Percentiles rank a stretch among this genome's conserved stretches.
Evolutionary conservation across 2,113 vertebrate genomes (phyloP).

Genomic region (Himantopus leucocephalus): DNA sequence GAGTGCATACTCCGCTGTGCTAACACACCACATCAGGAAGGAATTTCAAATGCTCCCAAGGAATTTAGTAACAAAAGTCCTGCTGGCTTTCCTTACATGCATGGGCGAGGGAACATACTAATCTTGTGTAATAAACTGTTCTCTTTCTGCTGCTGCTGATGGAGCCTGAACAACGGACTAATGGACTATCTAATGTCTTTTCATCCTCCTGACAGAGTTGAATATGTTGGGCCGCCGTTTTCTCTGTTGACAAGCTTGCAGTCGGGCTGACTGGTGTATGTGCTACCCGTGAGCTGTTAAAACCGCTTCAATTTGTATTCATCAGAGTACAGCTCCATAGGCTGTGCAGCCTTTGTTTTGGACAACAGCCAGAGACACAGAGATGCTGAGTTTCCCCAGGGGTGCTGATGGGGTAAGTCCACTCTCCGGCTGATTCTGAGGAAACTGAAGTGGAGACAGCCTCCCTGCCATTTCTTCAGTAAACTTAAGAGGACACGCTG

Average conservation of each 20-base stretch:
- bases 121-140: background rate
- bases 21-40: constrained; percentile 52
- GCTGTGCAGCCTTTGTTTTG: background rate
- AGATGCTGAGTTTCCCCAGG: background rate
- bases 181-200: background rate
- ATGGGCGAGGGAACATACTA: background rate
- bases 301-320: background rate
- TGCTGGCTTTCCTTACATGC: constrained; percentile 24
- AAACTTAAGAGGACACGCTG: background rate
- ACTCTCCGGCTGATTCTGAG: background rate
- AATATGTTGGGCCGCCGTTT: background rate
- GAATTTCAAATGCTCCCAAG: constrained; percentile 49
- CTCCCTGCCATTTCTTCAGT: background rate
- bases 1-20: background rate
- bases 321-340: background rate
- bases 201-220: background rate
- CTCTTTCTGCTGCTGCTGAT: background rate
- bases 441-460: background rate
- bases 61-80: constrained; percentile 39
- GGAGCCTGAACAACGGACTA: background rate
- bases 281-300: background rate
- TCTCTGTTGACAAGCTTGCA: background rate
- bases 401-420: constrained; percentile 12
- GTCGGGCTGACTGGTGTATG: background rate
- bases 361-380: background rate